phyloP scores from a whole-genome alignment of 64 coral and sea anemone genomes.

The Orbicella faveolata region DNA sequence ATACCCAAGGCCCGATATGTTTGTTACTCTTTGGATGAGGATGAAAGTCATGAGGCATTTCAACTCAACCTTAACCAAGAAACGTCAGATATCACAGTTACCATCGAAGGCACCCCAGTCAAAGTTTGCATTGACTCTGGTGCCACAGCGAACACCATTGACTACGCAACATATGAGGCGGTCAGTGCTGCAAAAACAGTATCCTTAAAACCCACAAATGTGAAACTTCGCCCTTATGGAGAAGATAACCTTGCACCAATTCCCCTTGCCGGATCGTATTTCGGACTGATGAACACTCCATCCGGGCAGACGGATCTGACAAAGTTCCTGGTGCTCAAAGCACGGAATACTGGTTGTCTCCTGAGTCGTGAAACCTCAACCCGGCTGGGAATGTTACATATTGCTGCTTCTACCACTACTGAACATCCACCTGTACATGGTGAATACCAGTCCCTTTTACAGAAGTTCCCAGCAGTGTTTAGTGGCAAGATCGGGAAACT shows the following conservation, averaged over 20 bases:
- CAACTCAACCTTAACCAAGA: constrained; percentile 18
- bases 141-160: constrained; percentile 4
- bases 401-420: constrained; percentile 4
- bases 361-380: constrained; percentile 37
- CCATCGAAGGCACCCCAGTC: constrained; percentile 7
- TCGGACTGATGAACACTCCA: no score
- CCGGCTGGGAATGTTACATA: constrained; percentile 19
- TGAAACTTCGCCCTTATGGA: no score
- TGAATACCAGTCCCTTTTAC: constrained; percentile 23
- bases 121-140: constrained; percentile 13
- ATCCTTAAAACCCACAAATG: no score
- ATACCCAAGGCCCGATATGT: constrained; percentile 2
- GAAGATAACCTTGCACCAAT: no score
- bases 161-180: no score
- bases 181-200: no score
- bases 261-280: no score
- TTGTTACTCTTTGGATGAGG: constrained; percentile 8
- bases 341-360: constrained; percentile 21
- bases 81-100: not conserved
- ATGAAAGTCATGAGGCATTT: constrained; percentile 5
- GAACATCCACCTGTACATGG: constrained; percentile 12
- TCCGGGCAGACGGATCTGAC: no score
- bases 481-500: no score
- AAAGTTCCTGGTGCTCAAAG: constrained; percentile 31
- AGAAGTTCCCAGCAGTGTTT: no score